Evolutionary conservation across 2,797 vertebrate species (phyloP), one percentile per base, ranked within the genome.

Genomic region (Novumbra hubbsi): DNA sequence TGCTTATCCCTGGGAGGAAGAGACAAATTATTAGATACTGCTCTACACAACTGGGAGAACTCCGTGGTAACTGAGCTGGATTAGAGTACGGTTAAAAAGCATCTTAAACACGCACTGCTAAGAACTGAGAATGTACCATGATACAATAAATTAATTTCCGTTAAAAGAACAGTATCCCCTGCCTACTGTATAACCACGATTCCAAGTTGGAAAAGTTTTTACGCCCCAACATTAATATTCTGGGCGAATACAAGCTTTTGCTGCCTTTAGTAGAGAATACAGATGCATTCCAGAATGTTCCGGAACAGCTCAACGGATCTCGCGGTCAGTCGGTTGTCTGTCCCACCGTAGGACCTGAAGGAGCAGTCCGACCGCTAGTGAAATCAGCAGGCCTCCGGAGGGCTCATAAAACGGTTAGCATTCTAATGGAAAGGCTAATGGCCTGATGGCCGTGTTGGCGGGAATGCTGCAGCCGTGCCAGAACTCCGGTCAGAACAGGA

Each of bases 1-100:
- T 95, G 91, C 81, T 99, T 99, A 90, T 99, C 97, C 85, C 98
- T 98, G 87, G 14, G 70, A 81, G 78, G 17, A 17, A 82, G 24
- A 28, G n/a, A 41, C 1, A 67, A 34, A 2, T 28, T 11, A 15
- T 28, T 32, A 12, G 38, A 38, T 67, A n/a, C 11, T 94, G 12
- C 21, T 45, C 24, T 5, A 30, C 8, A n/a, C 16, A 24, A 24
- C 28, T 69, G 19, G 21, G 21, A 5, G 12, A 27, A n/a, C 38
- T 64, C 30, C 14, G 41, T 45, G 3, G 3, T 14, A 64, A 30
- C 62, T 30, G 30, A 32, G 28, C 1, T 64, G 16, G 30, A 64
- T 19, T 19, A 32, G 27, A 64, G 21, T 16, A 24, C 60, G 15
- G 12, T 14, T 6, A 12, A 30, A 27, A 30, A 15, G 14, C 11